Base-by-base conservation (phyloP, 1,140 invertebrate species). In the Drosophila biarmipes region DNA sequence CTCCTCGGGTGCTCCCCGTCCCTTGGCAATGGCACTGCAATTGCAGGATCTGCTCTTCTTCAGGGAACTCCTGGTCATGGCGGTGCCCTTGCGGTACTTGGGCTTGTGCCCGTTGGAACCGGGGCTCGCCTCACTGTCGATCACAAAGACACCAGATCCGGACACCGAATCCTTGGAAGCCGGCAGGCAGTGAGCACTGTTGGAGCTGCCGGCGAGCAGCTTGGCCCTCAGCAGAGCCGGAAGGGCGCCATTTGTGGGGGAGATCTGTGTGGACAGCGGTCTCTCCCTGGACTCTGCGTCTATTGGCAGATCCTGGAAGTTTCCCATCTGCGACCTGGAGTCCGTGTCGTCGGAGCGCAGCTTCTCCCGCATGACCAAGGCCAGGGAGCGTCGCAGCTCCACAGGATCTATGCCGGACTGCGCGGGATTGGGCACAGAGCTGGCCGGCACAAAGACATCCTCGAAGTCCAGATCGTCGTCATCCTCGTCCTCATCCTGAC, bases 401-500 rank as follows among this genome's bases (percentile, higher is more conserved):
- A 67, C 73, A 2, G 80, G 80, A 68, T 91, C 80, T 0, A 91
- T 55, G 34, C 77, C 77, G 2, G 69, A 51, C 35, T 78, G 66
- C 1, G 40, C 19, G 15, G 37, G 51, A 45, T 43, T 43, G 0
- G 63, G 57, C 1, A 42, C 52, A 10, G 58, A 62, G 52, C 35
- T 62, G 35, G 42, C 56, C 8, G 77, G 80, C 24, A 78, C 89
- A 63, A 92, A 92, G 24, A 92, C 91, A 57, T 92, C 91, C 56
- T 92, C 91, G 7, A 77, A 91, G n/a, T 91, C 87, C n/a, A 76
- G 46, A 15, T 82, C 86, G n/a, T 90, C 64, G n/a, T 80, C 61
- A 6, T 64, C 31, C 42, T 62, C 84, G 10, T 89, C 86, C 11
- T 87, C 77, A 10, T 57, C 79, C 80, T 19, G 78, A 31, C 78